Percentiles rank a stretch among this genome's conserved stretches.
Evolutionary conservation across 2,113 vertebrate genomes (phyloP).

Genomic region (Electrona antarctica): DNA sequence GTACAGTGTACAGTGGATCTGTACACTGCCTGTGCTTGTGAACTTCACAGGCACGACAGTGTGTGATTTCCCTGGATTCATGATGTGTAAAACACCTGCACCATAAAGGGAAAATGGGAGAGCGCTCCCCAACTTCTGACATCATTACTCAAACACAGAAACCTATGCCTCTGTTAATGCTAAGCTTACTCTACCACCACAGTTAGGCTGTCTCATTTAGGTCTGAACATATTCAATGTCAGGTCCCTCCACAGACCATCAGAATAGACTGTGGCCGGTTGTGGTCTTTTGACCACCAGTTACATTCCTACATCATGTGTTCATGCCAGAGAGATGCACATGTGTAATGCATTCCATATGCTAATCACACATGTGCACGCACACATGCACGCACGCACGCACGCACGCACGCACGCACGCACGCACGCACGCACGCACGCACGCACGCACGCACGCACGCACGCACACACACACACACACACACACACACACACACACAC

Average conservation of each 20-base stretch:
- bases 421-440: too few relatives aligned
- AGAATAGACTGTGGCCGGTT: neutral
- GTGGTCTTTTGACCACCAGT: neutral
- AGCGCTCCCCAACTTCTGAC: slow-evolving; percentile 9
- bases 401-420: too few relatives aligned
- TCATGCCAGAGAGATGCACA: slow-evolving; percentile 18
- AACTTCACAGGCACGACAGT: neutral
- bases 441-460: too few relatives aligned
- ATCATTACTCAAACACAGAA: slow-evolving; percentile 32
- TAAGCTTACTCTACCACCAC: slow-evolving; percentile 21
- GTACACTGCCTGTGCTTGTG: too few relatives aligned
- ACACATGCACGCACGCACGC: too few relatives aligned
- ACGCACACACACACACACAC: too few relatives aligned
- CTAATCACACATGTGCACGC: neutral
- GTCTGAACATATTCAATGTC: slow-evolving; percentile 18
- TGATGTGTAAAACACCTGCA: slow-evolving; percentile 57
- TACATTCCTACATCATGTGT: slow-evolving; percentile 1
- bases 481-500: too few relatives aligned
- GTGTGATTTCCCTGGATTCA: too few relatives aligned
- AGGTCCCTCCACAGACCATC: slow-evolving; percentile 12
- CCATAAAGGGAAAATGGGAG: slow-evolving; percentile 17
- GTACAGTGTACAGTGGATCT: too few relatives aligned
- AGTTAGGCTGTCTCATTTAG: slow-evolving; percentile 31
- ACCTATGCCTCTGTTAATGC: neutral
- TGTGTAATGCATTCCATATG: slow-evolving; percentile 21